Evolutionary conservation across 2,888 invertebrate species (phyloP), one percentile per base, ranked within the genome.

Genomic region (Callosobruchus maculatus): DNA sequence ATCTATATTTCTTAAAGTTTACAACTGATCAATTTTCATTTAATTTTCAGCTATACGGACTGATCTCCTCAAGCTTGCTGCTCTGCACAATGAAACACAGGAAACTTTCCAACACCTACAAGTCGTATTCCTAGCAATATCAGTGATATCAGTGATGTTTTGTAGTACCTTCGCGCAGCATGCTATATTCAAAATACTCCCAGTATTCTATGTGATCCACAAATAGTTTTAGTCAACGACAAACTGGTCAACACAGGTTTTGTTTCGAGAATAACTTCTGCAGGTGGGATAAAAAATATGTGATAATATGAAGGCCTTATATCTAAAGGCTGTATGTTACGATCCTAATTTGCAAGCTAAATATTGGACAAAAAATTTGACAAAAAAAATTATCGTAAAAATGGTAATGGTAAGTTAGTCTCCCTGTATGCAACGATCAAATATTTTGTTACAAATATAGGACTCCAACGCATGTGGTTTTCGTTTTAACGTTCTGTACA

Each of bases 81-180:
- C 93, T 93, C 85, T 94, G 93, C 84, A 93, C 93, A 2, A 91
- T 93, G 31, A 91, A 91, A 81, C 91, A 93, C 83, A 92, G 92
- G 86, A 88, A 91, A 71, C 89, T 90, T 69, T 90, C 92, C 9
- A 90, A 92, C 83, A 92, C 92, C 0, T 93, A 93, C 85, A 92
- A 93, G 86, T 92, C 93, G 22, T 93, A 93, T 69, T 77, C 79
- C 31, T 78, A 77, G 49, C 49, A 49, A 49, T 49, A 49, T 49
- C 49, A 49, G 49, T 49, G 49, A 49, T 49, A 49, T 49, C 1
- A 49, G 49, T 49, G 49, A 49, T 49, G 4, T 49, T 1, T 18
- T 49, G 49, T 49, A 49, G 49, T 49, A 49, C 49, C 49, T 18
- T 49, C 18, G 1, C 49, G 13, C 49, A 49, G 49, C 18, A 49